Conservation (phyloP, 2,113 vertebrate species). For the Xiphorhynchus elegans region DNA sequence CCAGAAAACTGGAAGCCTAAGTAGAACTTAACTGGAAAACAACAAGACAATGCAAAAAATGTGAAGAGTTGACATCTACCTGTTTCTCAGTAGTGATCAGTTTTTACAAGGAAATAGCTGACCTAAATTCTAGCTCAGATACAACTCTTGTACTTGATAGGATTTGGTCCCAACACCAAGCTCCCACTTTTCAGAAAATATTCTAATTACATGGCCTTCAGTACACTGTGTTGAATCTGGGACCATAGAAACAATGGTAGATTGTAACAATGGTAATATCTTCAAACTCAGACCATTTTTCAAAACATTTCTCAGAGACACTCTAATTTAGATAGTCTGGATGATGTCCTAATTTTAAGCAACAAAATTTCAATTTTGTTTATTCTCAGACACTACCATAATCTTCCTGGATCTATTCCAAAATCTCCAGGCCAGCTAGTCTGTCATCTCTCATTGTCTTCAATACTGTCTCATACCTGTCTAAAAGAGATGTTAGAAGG, state of each 20-base stretch:
- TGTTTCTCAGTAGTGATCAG: not conserved
- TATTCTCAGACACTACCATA: not conserved
- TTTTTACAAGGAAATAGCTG: not conserved
- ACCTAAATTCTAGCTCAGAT: not conserved
- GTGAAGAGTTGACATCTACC: not conserved
- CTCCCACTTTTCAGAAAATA: not conserved
- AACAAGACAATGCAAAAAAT: not conserved
- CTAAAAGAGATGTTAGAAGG: not conserved
- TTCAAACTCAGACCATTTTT: not conserved
- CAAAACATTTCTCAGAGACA: not conserved
- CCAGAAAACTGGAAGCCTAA: not conserved
- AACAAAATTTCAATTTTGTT: not conserved
- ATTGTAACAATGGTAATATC: not conserved
- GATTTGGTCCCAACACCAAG: not conserved
- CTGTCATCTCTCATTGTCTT: not conserved
- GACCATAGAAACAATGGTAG: not conserved
- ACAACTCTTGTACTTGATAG: not conserved
- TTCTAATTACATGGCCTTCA: not conserved
- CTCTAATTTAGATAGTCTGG: not conserved
- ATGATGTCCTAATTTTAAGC: not conserved
- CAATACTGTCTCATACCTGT: not conserved
- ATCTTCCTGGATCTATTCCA: not conserved
- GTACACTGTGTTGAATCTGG: not conserved
- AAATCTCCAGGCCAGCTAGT: not conserved
- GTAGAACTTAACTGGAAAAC: not conserved